Evolutionary conservation across 2,113 vertebrate genomes (phyloP), one percentile per base, ranked within the genome.

Genomic region (Bubo scandiacus): DNA sequence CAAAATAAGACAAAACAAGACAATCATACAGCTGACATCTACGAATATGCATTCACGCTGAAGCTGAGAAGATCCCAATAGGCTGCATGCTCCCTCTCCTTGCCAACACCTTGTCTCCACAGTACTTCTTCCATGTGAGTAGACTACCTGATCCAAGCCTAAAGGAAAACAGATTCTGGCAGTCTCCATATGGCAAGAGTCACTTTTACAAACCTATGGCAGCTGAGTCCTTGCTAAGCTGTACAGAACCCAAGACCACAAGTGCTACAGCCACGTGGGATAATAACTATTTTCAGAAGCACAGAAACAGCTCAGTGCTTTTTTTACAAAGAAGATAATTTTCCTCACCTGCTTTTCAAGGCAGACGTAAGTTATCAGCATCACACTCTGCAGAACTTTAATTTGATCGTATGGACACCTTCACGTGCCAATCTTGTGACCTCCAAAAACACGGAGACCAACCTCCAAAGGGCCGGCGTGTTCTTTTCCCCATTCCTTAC

Each of bases 41-140:
- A 63, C 1, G 2, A 62, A 19, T 11, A 65, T 4, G 15, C 4
- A 4, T 55, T 29, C 18, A 29, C 0, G 0, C 27, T n/a, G 25
- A 49, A 32, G 14, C 19, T 59, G 23, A 65, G 32, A 36, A 55
- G 51, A 52, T 29, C 40, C 42, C 58, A 73, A 21, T 2, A 23
- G 47, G 15, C 6, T 11, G 40, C 8, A 42, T 0, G 2, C 17
- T 88, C 52, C 57, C 6, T 14, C 66, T 83, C 27, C 58, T 18
- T 43, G 47, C 26, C 40, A 65, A 34, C 20, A 54, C 23, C 42
- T 67, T 43, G 22, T 12, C 47, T 67, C 62, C 25, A 32, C 40
- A 57, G 20, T 19, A 85, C 16, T 67, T 58, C 20, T 72, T 80
- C 55, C 61, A 47, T 1, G 34, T 4, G 15, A 91, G 38, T 3